These are phyloP conservation scores for Miltochrista miniata DNA, from an alignment of 2,888 invertebrate genomes.

Conservation along the genomic window DNA sequence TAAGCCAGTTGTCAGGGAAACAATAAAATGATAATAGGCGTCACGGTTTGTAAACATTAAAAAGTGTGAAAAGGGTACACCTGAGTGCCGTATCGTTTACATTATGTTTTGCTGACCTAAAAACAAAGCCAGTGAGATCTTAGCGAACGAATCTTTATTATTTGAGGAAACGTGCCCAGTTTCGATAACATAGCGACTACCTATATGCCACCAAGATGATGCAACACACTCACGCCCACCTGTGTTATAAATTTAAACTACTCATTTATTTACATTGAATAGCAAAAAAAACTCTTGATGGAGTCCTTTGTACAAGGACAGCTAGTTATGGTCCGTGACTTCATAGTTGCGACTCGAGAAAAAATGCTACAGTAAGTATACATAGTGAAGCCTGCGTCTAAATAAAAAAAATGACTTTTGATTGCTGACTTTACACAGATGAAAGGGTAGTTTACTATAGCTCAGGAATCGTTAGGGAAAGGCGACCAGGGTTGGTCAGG, in stretches of 20 bases:
- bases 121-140: no score
- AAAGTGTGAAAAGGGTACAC: not conserved
- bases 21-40: not conserved
- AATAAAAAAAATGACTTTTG: not conserved
- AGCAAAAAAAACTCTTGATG: not conserved
- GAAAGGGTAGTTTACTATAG: no score
- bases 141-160: no score
- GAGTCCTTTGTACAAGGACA: not conserved
- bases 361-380: not conserved
- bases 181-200: conserved; percentile 3
- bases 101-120: not conserved
- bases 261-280: conserved; percentile 3
- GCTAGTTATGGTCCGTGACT: not conserved
- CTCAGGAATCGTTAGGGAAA: no score
- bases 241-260: conserved; percentile 10
- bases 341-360: not conserved
- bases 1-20: not conserved
- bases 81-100: not conserved
- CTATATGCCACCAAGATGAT: conserved; percentile 10
- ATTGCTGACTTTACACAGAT: no score
- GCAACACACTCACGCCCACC: conserved; percentile 17
- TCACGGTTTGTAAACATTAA: conserved; percentile 1
- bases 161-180: conserved; percentile 21
- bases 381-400: not conserved
- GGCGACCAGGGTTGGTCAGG: no score